A percentile compares a stretch with the other conserved stretches of the same genome.
phyloP scores from a whole-genome alignment of 92 coral and sea anemone genomes.

The Epizoanthus rinbou region DNA sequence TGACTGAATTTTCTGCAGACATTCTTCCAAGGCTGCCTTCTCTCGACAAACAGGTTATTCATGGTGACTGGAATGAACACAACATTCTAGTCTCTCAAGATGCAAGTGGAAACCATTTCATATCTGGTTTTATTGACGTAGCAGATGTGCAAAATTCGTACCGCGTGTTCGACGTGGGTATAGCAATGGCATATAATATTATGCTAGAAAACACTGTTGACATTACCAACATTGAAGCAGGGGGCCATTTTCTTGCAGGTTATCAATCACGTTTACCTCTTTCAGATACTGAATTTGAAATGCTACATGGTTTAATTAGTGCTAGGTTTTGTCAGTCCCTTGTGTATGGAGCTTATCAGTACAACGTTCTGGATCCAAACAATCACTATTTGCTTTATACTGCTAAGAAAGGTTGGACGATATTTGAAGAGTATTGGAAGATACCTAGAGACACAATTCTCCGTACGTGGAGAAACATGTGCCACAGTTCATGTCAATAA shows the following conservation, averaged over 20 bases:
- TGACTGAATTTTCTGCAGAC: constrained; percentile 7
- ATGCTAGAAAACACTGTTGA: constrained; percentile 28
- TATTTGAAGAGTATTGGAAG: constrained; percentile 51
- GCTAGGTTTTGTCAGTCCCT: constrained; percentile 70
- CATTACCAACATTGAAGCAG: constrained; percentile 43
- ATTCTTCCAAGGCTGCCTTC: neutral
- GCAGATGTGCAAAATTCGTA: constrained; percentile 62
- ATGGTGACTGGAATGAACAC: constrained; percentile 44
- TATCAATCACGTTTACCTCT: constrained; percentile 64
- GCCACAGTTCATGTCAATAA: neutral
- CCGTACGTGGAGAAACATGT: constrained; percentile 31
- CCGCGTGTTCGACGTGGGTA: constrained; percentile 69
- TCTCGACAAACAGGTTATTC: constrained; percentile 35
- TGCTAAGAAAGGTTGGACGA: constrained; percentile 54
- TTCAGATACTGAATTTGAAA: constrained; percentile 50
- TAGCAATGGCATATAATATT: constrained; percentile 52
- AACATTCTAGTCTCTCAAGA: constrained; percentile 26
- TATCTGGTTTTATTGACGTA: constrained; percentile 66
- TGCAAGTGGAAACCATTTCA: neutral
- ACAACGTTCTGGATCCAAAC: constrained; percentile 39
- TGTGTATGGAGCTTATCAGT: constrained; percentile 45
- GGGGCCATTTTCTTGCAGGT: constrained; percentile 67
- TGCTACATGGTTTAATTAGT: constrained; percentile 48
- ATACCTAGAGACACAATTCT: constrained; percentile 41
- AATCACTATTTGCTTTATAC: constrained; percentile 54